Evolutionary conservation across 2,888 invertebrate genomes (phyloP).

Genomic region (Quadriops clusia): DNA sequence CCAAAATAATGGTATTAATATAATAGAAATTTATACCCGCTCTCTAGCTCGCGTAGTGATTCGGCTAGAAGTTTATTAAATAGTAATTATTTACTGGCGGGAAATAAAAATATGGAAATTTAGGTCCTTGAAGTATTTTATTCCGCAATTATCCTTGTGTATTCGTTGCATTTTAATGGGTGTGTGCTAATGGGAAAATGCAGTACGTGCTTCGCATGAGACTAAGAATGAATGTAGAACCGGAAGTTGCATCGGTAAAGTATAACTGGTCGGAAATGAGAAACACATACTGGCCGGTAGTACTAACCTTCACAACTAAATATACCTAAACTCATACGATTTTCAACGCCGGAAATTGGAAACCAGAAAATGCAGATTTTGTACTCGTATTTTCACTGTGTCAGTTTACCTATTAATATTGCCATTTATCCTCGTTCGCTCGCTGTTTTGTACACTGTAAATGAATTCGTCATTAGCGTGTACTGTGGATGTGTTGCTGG

Average conservation of each 20-base stretch:
- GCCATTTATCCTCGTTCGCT: constrained; percentile 3
- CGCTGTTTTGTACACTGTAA: too few relatives aligned
- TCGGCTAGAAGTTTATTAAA: too few relatives aligned
- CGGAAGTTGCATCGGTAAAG: constrained; percentile 22
- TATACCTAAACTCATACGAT: constrained; percentile 20
- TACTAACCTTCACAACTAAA: constrained; percentile 21
- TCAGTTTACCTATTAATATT: constrained; percentile 7
- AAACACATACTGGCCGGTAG: constrained; percentile 26
- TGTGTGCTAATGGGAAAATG: constrained; percentile 26
- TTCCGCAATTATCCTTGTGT: constrained; percentile 26
- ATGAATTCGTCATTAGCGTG: too few relatives aligned
- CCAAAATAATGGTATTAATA: too few relatives aligned
- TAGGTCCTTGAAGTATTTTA: constrained; percentile 23
- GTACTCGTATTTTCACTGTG: constrained; percentile 8
- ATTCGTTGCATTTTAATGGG: constrained; percentile 30
- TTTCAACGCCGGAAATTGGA: constrained; percentile 32
- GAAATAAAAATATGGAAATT: constrained; percentile 5
- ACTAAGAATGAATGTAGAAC: constrained; percentile 20
- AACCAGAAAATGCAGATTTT: constrained; percentile 23
- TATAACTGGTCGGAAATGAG: constrained; percentile 31
- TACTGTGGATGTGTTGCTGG: too few relatives aligned
- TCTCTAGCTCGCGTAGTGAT: too few relatives aligned
- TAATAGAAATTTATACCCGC: too few relatives aligned
- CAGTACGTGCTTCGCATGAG: constrained; percentile 28
- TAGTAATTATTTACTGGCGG: too few relatives aligned